Percentiles rank a stretch among this genome's conserved stretches.
phyloP scores from a whole-genome alignment of 2,113 vertebrate genomes.

The Scatophagus argus region DNA sequence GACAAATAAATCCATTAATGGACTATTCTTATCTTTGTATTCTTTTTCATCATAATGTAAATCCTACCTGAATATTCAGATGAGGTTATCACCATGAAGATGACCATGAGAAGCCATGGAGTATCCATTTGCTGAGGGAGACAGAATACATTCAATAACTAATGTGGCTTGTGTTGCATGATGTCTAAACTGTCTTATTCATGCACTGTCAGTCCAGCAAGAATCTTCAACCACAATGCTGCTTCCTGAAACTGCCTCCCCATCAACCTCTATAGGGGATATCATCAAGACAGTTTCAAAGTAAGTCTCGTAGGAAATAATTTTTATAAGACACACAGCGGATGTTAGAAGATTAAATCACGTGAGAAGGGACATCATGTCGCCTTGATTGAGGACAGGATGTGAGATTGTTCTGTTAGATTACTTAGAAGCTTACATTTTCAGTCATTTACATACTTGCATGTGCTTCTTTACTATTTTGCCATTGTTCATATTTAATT shows the following conservation, averaged over 20 bases:
- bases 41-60: neutral
- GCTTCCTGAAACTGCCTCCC: neutral
- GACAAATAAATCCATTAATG: neutral
- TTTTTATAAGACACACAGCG: neutral
- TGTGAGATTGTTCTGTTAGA: neutral
- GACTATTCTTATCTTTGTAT: neutral
- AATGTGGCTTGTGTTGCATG: neutral
- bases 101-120: conserved; percentile 8
- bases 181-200: neutral
- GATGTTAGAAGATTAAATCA: neutral
- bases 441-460: neutral
- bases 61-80: conserved; percentile 40
- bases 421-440: neutral
- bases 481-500: neutral
- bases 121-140: conserved; percentile 52
- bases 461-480: neutral
- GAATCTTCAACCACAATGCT: neutral
- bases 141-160: neutral
- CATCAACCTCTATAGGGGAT: too few species aligned
- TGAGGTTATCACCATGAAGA: neutral
- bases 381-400: neutral
- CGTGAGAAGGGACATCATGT: neutral
- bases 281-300: neutral
- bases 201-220: neutral
- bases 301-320: neutral